Evolutionary conservation across 2,113 vertebrate species (phyloP).

Genomic region (Morone chrysops): DNA sequence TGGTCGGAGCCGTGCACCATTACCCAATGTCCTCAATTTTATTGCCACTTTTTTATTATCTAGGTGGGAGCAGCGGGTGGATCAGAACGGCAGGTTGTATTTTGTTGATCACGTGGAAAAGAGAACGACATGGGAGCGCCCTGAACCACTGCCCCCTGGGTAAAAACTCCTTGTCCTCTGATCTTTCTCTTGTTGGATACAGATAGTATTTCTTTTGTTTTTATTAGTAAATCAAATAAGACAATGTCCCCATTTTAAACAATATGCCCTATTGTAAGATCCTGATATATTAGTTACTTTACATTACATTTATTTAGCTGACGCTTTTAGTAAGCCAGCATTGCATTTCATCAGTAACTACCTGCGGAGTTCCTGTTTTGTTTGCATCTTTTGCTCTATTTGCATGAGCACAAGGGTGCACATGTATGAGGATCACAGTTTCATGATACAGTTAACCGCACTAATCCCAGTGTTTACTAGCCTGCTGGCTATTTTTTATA

Average conservation of each 20-base stretch:
- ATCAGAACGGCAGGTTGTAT: conserved; percentile 93
- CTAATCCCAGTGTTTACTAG: too few relatives aligned
- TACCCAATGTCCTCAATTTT: conserved; percentile 1
- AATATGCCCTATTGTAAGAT: not conserved
- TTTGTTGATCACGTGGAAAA: conserved; percentile 98
- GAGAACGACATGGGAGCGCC: conserved; percentile 97
- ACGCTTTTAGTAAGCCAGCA: not conserved
- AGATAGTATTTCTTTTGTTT: not conserved
- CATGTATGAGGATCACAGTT: not conserved
- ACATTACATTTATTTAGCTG: not conserved
- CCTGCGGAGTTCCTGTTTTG: not conserved
- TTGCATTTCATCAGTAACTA: not conserved
- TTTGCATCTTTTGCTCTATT: not conserved
- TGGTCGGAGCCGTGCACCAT: not conserved
- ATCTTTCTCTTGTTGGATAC: conserved; percentile 7
- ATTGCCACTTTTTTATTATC: conserved; percentile 58
- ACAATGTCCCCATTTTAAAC: not conserved
- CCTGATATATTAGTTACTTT: not conserved
- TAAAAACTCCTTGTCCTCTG: conserved; percentile 67
- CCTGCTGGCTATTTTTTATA: too few relatives aligned
- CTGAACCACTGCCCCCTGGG: conserved; percentile 95
- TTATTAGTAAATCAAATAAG: not conserved
- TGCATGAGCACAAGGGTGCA: not conserved
- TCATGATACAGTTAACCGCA: not conserved
- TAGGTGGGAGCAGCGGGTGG: conserved; percentile 98